Percentiles rank a stretch among this genome's conserved stretches.
These are phyloP conservation scores for Chymomyza caudatula DNA, from an alignment of 2,888 invertebrate genomes.

Conservation along the genomic window DNA sequence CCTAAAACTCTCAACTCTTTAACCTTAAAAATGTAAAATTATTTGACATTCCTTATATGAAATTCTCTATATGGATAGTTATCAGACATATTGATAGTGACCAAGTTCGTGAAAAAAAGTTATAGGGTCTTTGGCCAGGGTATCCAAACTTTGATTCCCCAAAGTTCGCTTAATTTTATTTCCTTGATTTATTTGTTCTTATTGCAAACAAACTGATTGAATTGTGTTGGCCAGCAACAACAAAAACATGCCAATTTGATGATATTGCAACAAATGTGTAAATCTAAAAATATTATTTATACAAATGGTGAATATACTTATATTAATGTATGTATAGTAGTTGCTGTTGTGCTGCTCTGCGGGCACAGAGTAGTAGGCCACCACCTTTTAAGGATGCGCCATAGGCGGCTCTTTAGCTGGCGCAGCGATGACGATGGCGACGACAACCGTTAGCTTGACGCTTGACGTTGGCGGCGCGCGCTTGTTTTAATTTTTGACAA, in stretches of 20 bases:
- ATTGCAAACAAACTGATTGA: constrained; percentile 61
- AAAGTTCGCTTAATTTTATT: too few relatives aligned
- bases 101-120: too few relatives aligned
- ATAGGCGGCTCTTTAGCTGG: constrained; percentile 29
- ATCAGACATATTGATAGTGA: too few relatives aligned
- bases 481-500: constrained; percentile 45
- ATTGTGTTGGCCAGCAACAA: constrained; percentile 67
- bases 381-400: constrained; percentile 75
- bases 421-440: constrained; percentile 36
- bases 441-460: constrained; percentile 25
- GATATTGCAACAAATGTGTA: constrained; percentile 69
- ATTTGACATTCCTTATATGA: too few relatives aligned
- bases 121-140: too few relatives aligned
- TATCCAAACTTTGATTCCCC: too few relatives aligned
- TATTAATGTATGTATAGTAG: constrained; percentile 35
- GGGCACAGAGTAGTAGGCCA: constrained; percentile 50
- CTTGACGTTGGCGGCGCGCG: constrained; percentile 42
- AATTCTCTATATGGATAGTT: too few relatives aligned
- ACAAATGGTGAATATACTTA: constrained; percentile 3
- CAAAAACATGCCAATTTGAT: constrained; percentile 69
- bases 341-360: constrained; percentile 6
- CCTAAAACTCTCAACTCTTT: too few relatives aligned
- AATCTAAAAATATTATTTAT: constrained; percentile 51
- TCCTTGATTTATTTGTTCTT: background rate
- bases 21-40: too few relatives aligned